Percentiles rank a stretch among this genome's conserved stretches.
These are phyloP conservation scores for Sinocyclocheilus anshuiensis DNA, from an alignment of 2,113 vertebrate genomes.

Conservation along the genomic window DNA sequence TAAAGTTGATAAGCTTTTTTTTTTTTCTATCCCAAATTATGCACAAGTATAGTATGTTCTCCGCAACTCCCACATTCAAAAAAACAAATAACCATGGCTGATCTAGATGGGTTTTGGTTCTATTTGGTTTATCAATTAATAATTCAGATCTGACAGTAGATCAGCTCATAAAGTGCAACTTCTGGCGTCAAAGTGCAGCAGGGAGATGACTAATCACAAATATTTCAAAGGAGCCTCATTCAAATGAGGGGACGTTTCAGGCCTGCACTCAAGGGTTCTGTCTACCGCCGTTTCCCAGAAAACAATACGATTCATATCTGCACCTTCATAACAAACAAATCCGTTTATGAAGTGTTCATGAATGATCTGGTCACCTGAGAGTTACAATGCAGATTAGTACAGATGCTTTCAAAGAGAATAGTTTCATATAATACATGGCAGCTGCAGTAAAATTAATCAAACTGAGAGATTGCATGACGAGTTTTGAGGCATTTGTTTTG, in stretches of 20 bases:
- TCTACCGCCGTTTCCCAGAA: conserved; percentile 22
- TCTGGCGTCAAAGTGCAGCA: not conserved
- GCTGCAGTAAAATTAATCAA: not conserved
- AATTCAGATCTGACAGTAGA: not conserved
- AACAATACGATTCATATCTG: conserved; percentile 25
- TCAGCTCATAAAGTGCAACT: not conserved
- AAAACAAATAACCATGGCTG: not conserved
- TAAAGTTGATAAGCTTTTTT: too few relatives aligned
- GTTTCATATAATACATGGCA: not conserved
- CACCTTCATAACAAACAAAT: conserved; percentile 1
- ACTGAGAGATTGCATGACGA: not conserved
- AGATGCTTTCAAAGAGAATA: not conserved
- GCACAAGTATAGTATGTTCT: not conserved
- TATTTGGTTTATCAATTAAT: not conserved
- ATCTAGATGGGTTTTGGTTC: not conserved
- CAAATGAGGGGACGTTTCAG: conserved; percentile 42
- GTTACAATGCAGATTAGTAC: not conserved
- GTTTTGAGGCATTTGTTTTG: not conserved
- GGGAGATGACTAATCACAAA: conserved; percentile 10
- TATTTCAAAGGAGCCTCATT: conserved; percentile 12
- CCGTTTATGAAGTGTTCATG: not conserved
- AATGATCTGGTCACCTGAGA: conserved; percentile 5
- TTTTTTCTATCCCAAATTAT: not conserved
- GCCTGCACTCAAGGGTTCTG: not conserved
- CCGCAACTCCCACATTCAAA: too few relatives aligned